A percentile compares a stretch with the other conserved stretches of the same genome.
phyloP scores from a whole-genome alignment of 2,797 vertebrate genomes.

The Acrocephalus scirpaceus region DNA sequence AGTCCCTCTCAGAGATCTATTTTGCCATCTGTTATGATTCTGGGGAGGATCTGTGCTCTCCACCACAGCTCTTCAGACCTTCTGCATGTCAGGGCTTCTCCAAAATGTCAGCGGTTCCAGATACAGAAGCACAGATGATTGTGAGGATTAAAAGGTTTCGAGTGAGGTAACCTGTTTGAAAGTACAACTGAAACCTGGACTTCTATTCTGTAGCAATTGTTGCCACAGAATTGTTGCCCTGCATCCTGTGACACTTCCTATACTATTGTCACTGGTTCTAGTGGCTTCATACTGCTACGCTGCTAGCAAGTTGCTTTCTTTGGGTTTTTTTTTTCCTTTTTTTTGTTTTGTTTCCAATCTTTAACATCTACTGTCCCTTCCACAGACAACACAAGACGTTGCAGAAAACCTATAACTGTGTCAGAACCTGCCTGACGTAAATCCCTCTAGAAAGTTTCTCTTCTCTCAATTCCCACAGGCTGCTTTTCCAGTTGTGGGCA shows the following conservation, averaged over 20 bases:
- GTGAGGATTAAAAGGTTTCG: neutral
- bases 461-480: neutral
- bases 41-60: neutral
- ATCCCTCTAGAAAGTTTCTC: neutral
- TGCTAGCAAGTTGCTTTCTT: neutral
- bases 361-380: neutral
- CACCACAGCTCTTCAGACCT: neutral
- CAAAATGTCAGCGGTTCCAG: accelerated
- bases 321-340: accelerated
- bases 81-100: neutral
- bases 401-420: neutral
- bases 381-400: neutral
- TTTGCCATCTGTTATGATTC: neutral
- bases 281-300: neutral
- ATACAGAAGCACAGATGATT: neutral
- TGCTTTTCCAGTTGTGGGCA: neutral
- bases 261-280: neutral
- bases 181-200: neutral
- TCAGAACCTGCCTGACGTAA: neutral
- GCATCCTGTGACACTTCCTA: neutral
- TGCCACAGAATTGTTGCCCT: neutral
- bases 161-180: neutral
- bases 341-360: neutral
- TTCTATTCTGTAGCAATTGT: neutral
- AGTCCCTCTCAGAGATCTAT: neutral